phyloP scores from a whole-genome alignment of 2,797 vertebrate species.

The Bothrops alternatus region DNA sequence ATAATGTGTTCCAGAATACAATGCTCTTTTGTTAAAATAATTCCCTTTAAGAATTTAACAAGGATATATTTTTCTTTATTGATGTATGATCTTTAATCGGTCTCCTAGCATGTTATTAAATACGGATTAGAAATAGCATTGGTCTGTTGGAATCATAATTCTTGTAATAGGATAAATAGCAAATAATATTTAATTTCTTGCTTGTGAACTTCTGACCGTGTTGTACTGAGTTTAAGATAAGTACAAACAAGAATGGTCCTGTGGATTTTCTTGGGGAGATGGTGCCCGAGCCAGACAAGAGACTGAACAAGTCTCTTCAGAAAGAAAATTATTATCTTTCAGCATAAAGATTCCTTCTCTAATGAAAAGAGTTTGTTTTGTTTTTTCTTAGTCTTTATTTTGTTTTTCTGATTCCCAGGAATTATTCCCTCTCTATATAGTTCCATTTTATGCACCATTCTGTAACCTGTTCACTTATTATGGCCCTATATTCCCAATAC shows the following conservation, averaged over 20 bases:
- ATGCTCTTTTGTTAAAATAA: constrained; percentile 67
- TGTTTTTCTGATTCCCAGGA: not conserved
- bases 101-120: constrained; percentile 67
- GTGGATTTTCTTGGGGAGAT: not conserved
- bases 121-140: constrained; percentile 67
- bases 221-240: constrained; percentile 20
- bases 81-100: constrained; percentile 59
- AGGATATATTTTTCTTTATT: constrained; percentile 56
- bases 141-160: constrained; percentile 59
- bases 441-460: not conserved
- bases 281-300: not conserved
- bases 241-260: not conserved
- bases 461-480: not conserved
- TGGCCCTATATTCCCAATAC: not conserved
- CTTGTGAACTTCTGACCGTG: constrained; percentile 45
- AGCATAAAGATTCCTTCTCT: not conserved
- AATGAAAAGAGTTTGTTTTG: not conserved
- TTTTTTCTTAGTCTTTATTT: not conserved
- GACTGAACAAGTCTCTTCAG: not conserved
- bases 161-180: constrained; percentile 50
- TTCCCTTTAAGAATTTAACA: constrained; percentile 65
- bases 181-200: constrained; percentile 52
- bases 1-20: constrained; percentile 54
- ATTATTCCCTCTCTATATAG: not conserved
- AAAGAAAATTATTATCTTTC: not conserved